phyloP scores from a whole-genome alignment of 2,797 vertebrate species.

The Muscicapa striata region DNA sequence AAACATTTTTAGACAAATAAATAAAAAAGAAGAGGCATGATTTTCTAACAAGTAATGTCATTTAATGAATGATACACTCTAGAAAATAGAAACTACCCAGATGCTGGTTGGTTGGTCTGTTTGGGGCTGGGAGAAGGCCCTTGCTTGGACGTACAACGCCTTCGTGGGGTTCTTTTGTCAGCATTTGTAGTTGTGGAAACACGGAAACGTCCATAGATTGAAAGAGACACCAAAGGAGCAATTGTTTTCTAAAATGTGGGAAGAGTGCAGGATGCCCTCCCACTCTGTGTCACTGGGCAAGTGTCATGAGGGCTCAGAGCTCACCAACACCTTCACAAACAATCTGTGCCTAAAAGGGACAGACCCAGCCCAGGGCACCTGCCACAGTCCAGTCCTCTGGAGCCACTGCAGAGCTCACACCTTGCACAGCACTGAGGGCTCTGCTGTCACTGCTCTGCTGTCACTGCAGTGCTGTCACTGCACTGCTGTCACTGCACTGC shows the following conservation, averaged over 20 bases:
- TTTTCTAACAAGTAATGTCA: slow-evolving; percentile 70
- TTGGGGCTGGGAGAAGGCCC: slow-evolving; percentile 48
- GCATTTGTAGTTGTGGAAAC: slow-evolving; percentile 23
- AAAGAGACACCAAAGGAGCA: slow-evolving; percentile 27
- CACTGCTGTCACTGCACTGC: background rate
- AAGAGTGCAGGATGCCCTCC: background rate
- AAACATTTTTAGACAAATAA: background rate
- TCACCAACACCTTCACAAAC: slow-evolving; percentile 23
- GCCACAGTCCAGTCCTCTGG: background rate
- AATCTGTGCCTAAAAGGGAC: background rate
- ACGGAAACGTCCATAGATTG: background rate
- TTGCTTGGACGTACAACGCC: background rate
- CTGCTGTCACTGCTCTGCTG: no score
- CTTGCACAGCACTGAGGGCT: background rate
- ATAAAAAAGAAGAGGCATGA: background rate
- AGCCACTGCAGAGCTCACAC: fast-evolving
- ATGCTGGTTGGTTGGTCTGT: slow-evolving; percentile 60
- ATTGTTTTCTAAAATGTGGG: background rate
- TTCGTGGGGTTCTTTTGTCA: slow-evolving; percentile 20
- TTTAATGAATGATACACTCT: slow-evolving; percentile 70
- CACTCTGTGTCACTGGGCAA: background rate
- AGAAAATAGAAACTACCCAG: slow-evolving; percentile 72
- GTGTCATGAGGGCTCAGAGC: slow-evolving; percentile 50
- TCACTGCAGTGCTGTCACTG: background rate
- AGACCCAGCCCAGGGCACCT: background rate